Percentiles rank a stretch among this genome's conserved stretches.
phyloP scores from a whole-genome alignment of 2,888 invertebrate genomes.

The Andrena flavipes region DNA sequence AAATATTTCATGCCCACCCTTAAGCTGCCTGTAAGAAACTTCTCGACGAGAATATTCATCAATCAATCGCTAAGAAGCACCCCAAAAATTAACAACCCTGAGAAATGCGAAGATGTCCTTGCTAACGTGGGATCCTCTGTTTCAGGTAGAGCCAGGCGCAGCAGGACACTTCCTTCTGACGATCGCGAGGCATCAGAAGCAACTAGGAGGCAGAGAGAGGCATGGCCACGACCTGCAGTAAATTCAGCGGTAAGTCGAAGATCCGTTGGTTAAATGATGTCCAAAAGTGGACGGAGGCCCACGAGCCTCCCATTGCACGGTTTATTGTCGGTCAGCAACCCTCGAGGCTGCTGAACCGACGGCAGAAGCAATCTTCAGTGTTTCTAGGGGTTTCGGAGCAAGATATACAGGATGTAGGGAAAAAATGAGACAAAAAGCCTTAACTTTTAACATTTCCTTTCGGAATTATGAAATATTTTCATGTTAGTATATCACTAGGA shows the following conservation, averaged over 20 bases:
- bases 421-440: no score
- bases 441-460: no score
- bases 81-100: not conserved
- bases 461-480: no score
- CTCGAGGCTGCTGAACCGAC: constrained; percentile 19
- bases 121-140: not conserved
- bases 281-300: not conserved
- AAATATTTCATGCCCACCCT: no score
- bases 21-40: no score
- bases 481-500: no score
- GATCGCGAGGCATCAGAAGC: constrained; percentile 22
- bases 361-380: constrained; percentile 34
- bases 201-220: constrained; percentile 10
- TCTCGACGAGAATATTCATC: no score
- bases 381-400: not conserved
- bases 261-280: constrained; percentile 28
- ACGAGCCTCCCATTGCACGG: constrained; percentile 29
- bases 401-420: constrained; percentile 9
- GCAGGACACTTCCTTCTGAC: constrained; percentile 17
- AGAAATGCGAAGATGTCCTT: not conserved
- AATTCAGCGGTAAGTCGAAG: constrained; percentile 49
- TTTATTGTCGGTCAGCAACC: constrained; percentile 45
- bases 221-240: constrained; percentile 26
- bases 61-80: not conserved
- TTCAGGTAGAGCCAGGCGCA: constrained; percentile 40